Percentiles rank a stretch among this genome's conserved stretches.
Conservation (phyloP, 2,797 vertebrate species). For the Fratercula arctica region DNA sequence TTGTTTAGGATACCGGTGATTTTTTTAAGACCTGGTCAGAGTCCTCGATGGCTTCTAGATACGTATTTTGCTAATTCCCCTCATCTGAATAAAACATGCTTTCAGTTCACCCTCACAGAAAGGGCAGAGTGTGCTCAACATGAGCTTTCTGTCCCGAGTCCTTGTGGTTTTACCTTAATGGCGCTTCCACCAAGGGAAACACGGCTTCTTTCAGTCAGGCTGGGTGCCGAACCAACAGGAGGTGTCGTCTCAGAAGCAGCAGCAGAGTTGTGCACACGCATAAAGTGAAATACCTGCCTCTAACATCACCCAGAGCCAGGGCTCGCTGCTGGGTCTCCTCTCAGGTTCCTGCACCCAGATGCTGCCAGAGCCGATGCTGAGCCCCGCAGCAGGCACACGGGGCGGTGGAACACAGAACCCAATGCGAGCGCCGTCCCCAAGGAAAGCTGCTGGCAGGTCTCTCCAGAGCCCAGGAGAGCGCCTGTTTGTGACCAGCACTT, state of each 20-base stretch:
- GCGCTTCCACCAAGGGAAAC: background rate
- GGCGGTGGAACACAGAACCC: background rate
- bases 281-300: background rate
- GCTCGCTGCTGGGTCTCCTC: background rate
- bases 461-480: rapidly evolving
- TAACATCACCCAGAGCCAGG: background rate
- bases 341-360: rapidly evolving
- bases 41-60: background rate
- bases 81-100: background rate
- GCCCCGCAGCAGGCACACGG: background rate
- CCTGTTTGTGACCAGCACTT: background rate
- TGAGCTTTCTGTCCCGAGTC: rapidly evolving
- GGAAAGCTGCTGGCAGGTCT: background rate
- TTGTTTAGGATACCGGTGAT: background rate
- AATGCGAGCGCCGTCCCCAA: rapidly evolving
- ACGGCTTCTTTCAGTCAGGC: background rate
- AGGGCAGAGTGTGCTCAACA: background rate
- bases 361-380: background rate
- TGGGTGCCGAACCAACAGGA: background rate
- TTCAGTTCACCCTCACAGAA: background rate
- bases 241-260: background rate
- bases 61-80: background rate
- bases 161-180: background rate
- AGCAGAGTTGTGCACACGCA: rapidly evolving
- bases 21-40: background rate